phyloP scores from a whole-genome alignment of 2,113 vertebrate genomes.

The Pyxicephalus adspersus region DNA sequence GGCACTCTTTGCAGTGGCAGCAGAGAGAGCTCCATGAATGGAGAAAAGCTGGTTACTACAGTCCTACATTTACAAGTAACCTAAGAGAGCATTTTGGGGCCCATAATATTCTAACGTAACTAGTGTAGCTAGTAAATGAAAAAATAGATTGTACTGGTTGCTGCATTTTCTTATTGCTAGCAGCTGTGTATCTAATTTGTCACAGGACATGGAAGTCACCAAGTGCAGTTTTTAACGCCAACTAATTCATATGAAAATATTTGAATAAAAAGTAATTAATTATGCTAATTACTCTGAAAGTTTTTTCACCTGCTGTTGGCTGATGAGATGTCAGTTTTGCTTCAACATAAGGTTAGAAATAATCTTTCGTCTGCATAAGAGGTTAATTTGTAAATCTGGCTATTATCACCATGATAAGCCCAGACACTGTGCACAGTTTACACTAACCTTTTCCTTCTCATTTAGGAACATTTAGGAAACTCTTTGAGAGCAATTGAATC shows the following conservation, averaged over 20 bases:
- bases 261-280: slow-evolving; percentile 21
- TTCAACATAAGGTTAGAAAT: slow-evolving; percentile 10
- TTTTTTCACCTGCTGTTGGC: slow-evolving; percentile 1
- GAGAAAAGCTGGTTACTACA: no score
- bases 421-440: background rate
- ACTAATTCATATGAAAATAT: background rate
- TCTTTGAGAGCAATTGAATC: no score
- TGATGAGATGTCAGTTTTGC: background rate
- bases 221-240: background rate
- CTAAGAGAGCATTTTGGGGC: no score
- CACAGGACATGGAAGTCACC: slow-evolving; percentile 10
- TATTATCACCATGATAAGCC: background rate
- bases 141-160: no score
- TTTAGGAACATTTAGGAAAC: no score
- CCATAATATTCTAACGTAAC: no score
- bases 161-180: no score
- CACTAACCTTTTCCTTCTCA: background rate
- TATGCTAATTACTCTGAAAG: slow-evolving; percentile 9
- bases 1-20: no score
- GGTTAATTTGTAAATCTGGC: slow-evolving; percentile 16
- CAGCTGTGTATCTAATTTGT: slow-evolving; percentile 2
- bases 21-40: no score
- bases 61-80: no score
- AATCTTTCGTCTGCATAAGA: background rate
- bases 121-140: no score